A percentile compares a stretch with the other conserved stretches of the same genome.
Evolutionary conservation across 2,888 invertebrate genomes (phyloP).

Genomic region (Trachelus stipa): DNA sequence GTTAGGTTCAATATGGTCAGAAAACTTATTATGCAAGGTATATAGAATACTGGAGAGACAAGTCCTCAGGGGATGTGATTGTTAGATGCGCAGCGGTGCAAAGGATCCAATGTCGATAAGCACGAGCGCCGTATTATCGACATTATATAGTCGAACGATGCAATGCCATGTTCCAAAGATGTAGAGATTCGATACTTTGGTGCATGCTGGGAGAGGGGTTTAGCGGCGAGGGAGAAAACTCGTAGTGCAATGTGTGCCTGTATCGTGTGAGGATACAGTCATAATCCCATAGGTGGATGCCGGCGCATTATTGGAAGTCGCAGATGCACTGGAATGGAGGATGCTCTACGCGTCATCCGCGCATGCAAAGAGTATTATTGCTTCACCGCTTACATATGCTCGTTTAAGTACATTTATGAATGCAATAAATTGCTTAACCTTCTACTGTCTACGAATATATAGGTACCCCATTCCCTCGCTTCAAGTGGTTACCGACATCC

Average conservation of each 20-base stretch:
- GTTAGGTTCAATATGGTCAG: too few relatives aligned
- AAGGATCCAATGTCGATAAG: conserved; percentile 29
- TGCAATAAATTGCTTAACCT: background rate
- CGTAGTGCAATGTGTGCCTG: background rate
- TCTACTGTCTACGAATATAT: background rate
- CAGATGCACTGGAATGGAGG: conserved; percentile 33
- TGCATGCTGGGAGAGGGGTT: too few relatives aligned
- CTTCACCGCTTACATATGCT: background rate
- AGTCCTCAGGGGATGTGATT: background rate
- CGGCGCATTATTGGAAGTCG: conserved; percentile 34
- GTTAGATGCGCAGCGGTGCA: conserved; percentile 14
- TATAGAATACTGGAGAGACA: too few relatives aligned
- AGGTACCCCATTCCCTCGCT: too few relatives aligned
- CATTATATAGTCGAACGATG: conserved; percentile 20
- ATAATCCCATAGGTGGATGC: conserved; percentile 29
- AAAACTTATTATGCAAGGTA: too few relatives aligned
- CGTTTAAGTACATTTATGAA: background rate
- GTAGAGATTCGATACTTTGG: too few relatives aligned
- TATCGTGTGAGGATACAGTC: conserved; percentile 25
- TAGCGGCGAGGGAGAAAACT: too few relatives aligned
- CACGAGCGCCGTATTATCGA: conserved; percentile 28
- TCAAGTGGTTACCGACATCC: too few relatives aligned
- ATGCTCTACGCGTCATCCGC: conserved; percentile 5
- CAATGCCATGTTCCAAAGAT: too few relatives aligned
- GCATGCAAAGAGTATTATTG: conserved; percentile 20